A percentile compares a stretch with the other conserved stretches of the same genome.
Evolutionary conservation across 2,888 invertebrate genomes (phyloP).

Genomic region (Bembecia ichneumoniformis): DNA sequence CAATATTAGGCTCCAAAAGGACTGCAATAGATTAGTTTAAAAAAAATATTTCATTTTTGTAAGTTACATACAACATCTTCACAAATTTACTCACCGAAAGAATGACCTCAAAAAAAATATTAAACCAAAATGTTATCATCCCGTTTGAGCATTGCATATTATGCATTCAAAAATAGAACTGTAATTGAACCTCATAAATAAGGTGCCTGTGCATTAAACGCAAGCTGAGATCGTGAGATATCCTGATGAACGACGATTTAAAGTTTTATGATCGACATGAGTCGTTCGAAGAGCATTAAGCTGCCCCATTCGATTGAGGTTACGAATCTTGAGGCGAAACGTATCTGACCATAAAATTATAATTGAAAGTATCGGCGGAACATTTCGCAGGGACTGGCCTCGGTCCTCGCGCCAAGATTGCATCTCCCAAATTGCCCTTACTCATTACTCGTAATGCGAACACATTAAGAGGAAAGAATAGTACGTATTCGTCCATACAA

Average conservation of each 20-base stretch:
- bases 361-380: constrained; percentile 10
- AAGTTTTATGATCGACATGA: neutral
- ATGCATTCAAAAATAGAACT: neutral
- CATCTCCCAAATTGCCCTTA: neutral
- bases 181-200: neutral
- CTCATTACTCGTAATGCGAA: neutral
- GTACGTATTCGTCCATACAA: too few species aligned
- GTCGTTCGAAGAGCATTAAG: neutral
- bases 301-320: constrained; percentile 1
- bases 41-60: too few species aligned
- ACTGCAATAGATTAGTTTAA: too few species aligned
- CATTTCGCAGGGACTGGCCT: neutral
- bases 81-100: too few species aligned
- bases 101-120: too few species aligned
- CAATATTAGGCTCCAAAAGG: too few species aligned
- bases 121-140: too few species aligned
- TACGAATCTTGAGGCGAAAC: constrained; percentile 5
- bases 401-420: neutral
- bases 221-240: too few species aligned
- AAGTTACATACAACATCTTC: too few species aligned
- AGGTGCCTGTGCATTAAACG: neutral
- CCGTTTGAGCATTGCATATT: too few species aligned
- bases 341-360: constrained; percentile 12
- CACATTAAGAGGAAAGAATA: too few species aligned
- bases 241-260: neutral